Base-by-base conservation (phyloP, 2,888 invertebrate species). In the Lucinisca nassula region DNA sequence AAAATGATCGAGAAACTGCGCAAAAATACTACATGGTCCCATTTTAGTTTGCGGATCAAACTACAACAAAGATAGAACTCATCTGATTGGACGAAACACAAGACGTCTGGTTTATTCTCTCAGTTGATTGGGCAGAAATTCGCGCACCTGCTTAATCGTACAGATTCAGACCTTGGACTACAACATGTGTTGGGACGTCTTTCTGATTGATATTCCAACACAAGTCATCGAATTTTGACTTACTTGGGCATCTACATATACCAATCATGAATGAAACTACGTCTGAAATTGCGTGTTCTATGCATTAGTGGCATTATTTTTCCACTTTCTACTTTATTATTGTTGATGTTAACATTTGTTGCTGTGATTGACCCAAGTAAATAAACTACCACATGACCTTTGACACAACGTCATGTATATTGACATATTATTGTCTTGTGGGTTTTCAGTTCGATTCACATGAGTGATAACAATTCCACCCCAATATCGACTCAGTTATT, bases 31-130 rank as follows among this genome's bases (percentile, higher is more conserved):
- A 70, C 72, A 78, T 51, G 72, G 58, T 70, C 55, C 27, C 58
- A 45, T n/a, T 81, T 67, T 51, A 51, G 67, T 58, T 40, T 58
- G 76, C 72, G 79, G 78, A 80, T 80, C 88, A 83, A 90, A 90
- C 90, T 91, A 92, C 92, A 91, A 91, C 92, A 85, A 75, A 74
- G 82, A 77, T 73, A 79, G 72, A 45, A 30, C 84, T 37, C 2
- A 73, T 91, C 76, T 89, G 88, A 93, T 93, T 93, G 93, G 93
- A 70, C 72, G n/a, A 87, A 83, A 40, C 27, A 45, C 45, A 35
- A 38, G 35, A 51, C 37, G 38, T 27, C 58, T 58, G 6, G 27
- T 30, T 4, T 27, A 24, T 70, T 45, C 51, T 32, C 14, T 1
- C 37, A 58, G 70, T 24, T 77, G 80, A 85, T 85, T 85, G 85